Evolutionary conservation across 64 coral and sea anemone genomes (phyloP), one percentile per base, ranked within the genome.

Genomic region (Cladopsammia gracilis): DNA sequence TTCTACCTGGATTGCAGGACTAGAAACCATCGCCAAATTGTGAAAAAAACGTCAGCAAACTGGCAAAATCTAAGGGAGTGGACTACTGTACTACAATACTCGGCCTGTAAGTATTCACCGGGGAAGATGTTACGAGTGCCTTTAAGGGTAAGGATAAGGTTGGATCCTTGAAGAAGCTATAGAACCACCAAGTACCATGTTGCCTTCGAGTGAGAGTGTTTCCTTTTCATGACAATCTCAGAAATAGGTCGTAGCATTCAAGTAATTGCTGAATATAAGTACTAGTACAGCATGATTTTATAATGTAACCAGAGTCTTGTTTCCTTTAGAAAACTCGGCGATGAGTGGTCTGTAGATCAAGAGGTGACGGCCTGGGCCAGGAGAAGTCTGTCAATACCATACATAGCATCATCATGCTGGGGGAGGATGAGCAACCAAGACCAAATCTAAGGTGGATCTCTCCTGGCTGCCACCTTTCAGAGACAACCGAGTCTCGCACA

Each of bases 141-240:
- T 95, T 95, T 70, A 95, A 90, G 15, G 34, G 34, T 34, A 34
- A 95, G 82, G 93, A 87, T n/a, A 90, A 90, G 54, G 87, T 86
- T 18, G 87, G 59, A 82, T 87, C 93, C 23, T 19, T 34, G 2
- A 84, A 26, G 71, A 83, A 68, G 83, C 34, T 34, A 34, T 76
- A 81, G 13, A 94, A 89, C 6, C 10, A 94, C 70, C 15, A 94
- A 58, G 87, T 95, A 75, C 78, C 76, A 90, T 46, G 71, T 7
- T 10, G 66, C 87, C 0, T 89, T 94, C 66, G 70, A 5, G 71
- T 93, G 53, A 78, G 52, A 42, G 19, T 70, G 15, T 25, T 73
- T 89, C 4, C 46, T 60, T 73, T 26, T 59, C 58, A 16, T 26
- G 49, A 26, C 34, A 34, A 34, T 34, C 34, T 34, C 67, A 69